Base-by-base conservation (phyloP, 2,888 invertebrate genomes). In the Habrosyne pyritoides region DNA sequence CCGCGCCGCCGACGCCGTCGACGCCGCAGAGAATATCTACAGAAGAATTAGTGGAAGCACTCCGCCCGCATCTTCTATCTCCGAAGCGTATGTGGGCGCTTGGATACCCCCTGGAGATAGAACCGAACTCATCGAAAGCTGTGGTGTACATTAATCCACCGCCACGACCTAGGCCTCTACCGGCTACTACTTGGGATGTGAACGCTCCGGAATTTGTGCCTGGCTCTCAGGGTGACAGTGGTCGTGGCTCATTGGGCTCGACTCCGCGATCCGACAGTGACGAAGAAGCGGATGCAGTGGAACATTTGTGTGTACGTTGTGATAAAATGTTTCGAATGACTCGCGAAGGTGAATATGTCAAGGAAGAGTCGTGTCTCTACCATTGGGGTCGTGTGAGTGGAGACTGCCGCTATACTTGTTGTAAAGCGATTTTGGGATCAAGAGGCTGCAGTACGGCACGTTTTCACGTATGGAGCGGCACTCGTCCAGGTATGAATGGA, bases 301-400 rank as follows among this genome's bases (percentile, higher is more conserved):
- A 94, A 83, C 93, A 94, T 73, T 93, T 93, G 58, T 97, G 97
- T 84, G 94, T 94, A 24, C 93, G 97, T 56, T 97, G 97, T 87
- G 94, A 94, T 60, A 94, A 94, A 69, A 92, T 92, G 49, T 98
- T 97, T 84, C 92, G 94, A 71, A 94, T 97, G 59, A 94, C 94
- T 64, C 91, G 94, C 26, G 93, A 94, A 60, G 96, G 96, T 28
- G 94, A 95, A 75, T 97, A 97, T 80, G 81, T 95, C 22, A 94
- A 94, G 2, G 93, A 94, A 49, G 97, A 97, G 64, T 92, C 94
- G 56, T 99, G 99, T 87, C 79, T 93, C 18, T 97, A 97, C 83
- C 99, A 99, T 82, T 97, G 97, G 96, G 99, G 98, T 21, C 96
- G 96, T 70, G 86, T 96, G n/a, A 94, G 93, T 78, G 83, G 82